phyloP scores from a whole-genome alignment of 2,113 vertebrate species.

The zebrafish (Danio rerio) region GRCz12tu NC_133189.1:5632001-5632500 shows the following conservation, averaged over 20 bases:
- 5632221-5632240: not conserved
- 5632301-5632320: not conserved
- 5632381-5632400: slow-evolving; percentile 61
- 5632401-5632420: slow-evolving; percentile 53
- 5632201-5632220: not conserved
- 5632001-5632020: too few relatives aligned
- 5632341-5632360: slow-evolving; percentile 50
- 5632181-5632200: not conserved
- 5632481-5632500: slow-evolving; percentile 73
- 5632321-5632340: slow-evolving; percentile 36
- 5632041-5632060: too few relatives aligned
- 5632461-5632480: slow-evolving; percentile 63
- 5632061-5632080: too few relatives aligned
- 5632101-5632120: too few relatives aligned
- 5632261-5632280: slow-evolving; percentile 58
- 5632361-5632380: slow-evolving; percentile 66
- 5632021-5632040: too few relatives aligned
- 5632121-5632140: too few relatives aligned
- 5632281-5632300: slow-evolving; percentile 42
- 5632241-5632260: slow-evolving; percentile 68
- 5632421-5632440: slow-evolving; percentile 66
- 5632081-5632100: too few relatives aligned
- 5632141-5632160: not conserved
- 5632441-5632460: slow-evolving; percentile 70
- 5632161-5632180: not conserved